Conservation (phyloP, 2,888 invertebrate genomes). For the Leptura quadrifasciata region DNA sequence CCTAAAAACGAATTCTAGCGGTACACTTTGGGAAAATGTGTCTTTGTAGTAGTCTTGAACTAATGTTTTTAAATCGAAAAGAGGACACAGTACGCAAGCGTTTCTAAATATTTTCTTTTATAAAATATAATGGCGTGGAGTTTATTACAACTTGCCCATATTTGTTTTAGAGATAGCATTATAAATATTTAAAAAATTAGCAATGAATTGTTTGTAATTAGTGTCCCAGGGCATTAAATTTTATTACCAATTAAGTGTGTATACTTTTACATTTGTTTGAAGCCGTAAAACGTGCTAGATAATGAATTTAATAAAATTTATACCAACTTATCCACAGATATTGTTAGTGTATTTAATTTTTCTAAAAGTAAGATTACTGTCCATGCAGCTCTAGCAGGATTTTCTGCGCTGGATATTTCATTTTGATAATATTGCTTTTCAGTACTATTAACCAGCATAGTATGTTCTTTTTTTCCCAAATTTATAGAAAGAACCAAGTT, state of each 20-base stretch:
- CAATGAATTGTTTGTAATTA: neutral
- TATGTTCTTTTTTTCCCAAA: no score
- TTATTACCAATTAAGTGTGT: neutral
- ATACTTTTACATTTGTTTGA: neutral
- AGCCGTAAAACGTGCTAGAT: neutral
- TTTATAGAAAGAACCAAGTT: no score
- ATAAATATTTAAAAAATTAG: neutral
- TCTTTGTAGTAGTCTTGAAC: no score
- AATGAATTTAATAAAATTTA: neutral
- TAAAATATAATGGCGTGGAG: neutral
- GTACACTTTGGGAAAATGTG: neutral
- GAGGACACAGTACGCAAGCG: neutral
- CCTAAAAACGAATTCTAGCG: no score
- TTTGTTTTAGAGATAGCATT: neutral
- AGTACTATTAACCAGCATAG: no score
- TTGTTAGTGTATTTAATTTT: no score
- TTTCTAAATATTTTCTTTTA: neutral
- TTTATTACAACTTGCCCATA: neutral
- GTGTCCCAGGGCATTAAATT: neutral
- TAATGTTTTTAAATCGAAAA: neutral
- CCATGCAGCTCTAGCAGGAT: no score
- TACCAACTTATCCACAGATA: neutral
- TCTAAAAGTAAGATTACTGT: no score
- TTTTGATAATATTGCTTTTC: no score
- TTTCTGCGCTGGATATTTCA: no score